Evolutionary conservation across 2,113 vertebrate species (phyloP).

Genomic region (Sorex araneus): DNA sequence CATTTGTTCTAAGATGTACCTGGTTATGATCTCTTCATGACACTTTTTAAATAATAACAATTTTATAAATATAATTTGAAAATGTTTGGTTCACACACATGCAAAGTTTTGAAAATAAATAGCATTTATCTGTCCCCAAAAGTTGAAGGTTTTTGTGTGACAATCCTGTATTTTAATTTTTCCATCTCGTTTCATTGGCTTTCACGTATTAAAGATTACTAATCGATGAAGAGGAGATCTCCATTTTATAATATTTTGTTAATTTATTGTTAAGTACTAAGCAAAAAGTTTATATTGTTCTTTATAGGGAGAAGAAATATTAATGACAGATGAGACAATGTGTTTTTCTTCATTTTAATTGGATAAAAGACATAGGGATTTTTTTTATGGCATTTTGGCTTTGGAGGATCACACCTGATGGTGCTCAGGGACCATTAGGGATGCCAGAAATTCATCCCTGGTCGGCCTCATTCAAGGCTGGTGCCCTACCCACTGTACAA

Average conservation of each 20-base stretch:
- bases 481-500: too few relatives aligned
- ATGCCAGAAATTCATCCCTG: too few relatives aligned
- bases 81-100: background rate
- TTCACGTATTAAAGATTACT: background rate
- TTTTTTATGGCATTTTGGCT: background rate
- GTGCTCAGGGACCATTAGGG: too few relatives aligned
- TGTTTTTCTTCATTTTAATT: background rate
- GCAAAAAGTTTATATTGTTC: background rate
- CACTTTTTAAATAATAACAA: background rate
- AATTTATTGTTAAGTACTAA: background rate
- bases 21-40: background rate
- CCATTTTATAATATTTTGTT: background rate
- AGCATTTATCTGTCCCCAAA: background rate
- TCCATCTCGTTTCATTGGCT: background rate
- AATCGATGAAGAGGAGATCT: background rate
- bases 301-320: background rate
- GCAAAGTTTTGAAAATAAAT: background rate
- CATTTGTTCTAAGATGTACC: background rate
- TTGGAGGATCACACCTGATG: too few relatives aligned
- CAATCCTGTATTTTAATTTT: background rate
- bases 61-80: slow-evolving; percentile 13
- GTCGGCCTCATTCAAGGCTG: too few relatives aligned
- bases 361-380: background rate
- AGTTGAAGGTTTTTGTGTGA: too few relatives aligned
- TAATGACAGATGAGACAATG: background rate